Conservation (phyloP, 1,140 invertebrate species). For the Aphis craccivora region DNA sequence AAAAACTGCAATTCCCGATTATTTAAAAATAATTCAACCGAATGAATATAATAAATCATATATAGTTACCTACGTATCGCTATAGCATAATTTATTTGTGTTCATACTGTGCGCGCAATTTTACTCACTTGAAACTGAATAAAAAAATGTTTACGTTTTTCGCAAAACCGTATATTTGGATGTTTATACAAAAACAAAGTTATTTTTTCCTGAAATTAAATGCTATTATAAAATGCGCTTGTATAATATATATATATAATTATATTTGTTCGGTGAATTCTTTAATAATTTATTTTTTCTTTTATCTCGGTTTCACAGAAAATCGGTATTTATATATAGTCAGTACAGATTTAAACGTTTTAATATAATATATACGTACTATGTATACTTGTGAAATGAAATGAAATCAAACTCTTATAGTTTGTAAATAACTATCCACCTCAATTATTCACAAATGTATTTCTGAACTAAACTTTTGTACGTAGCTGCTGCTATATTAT, state of each 20-base stretch:
- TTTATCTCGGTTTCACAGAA: neutral
- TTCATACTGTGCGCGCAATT: neutral
- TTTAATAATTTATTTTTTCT: neutral
- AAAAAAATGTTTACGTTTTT: neutral
- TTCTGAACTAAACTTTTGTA: neutral
- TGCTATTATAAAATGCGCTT: neutral
- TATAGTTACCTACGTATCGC: neutral
- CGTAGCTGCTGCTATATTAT: neutral
- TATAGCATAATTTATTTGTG: neutral
- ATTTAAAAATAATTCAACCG: neutral
- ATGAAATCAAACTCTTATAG: neutral
- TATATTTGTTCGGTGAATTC: neutral
- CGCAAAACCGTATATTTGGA: neutral
- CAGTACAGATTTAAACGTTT: neutral
- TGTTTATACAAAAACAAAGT: neutral
- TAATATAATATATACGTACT: neutral
- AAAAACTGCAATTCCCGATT: neutral
- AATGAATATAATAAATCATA: constrained; percentile 1
- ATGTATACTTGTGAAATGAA: neutral
- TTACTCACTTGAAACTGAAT: neutral
- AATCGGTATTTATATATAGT: neutral
- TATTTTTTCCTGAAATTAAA: neutral
- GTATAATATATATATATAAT: neutral
- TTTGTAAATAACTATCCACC: neutral
- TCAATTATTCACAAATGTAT: neutral